Percentiles rank a stretch among this genome's conserved stretches.
Conservation (phyloP, 2,113 vertebrate genomes). For the Zosterops hypoxanthus region DNA sequence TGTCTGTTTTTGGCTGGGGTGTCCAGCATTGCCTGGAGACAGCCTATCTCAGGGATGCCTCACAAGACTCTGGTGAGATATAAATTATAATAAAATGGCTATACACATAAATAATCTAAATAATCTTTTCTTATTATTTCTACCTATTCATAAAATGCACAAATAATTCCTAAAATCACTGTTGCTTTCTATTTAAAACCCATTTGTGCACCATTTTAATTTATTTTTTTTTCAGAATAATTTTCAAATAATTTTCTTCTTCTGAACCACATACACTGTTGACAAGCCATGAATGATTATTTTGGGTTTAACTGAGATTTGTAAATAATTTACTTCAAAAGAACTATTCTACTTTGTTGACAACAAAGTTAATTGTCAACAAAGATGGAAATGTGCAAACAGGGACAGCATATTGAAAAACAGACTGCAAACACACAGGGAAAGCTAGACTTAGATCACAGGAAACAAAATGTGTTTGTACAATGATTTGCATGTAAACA, state of each 20-base stretch:
- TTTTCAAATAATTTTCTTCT: background rate
- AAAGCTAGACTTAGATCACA: conserved; percentile 16
- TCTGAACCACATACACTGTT: background rate
- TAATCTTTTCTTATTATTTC: background rate
- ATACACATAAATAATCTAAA: no score
- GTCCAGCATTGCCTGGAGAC: background rate
- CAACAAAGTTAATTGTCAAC: conserved; percentile 57
- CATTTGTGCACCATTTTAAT: background rate
- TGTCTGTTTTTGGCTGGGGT: background rate
- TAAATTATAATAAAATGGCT: background rate
- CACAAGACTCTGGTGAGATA: background rate
- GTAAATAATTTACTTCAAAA: conserved; percentile 26
- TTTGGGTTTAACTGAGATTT: conserved; percentile 13
- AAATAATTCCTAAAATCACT: background rate
- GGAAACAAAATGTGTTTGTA: conserved; percentile 34
- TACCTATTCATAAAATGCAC: background rate
- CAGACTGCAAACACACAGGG: conserved; percentile 21
- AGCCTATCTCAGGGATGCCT: background rate
- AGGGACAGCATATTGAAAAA: conserved; percentile 52
- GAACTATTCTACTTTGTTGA: conserved; percentile 31
- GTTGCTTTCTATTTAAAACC: background rate
- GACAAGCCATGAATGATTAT: background rate
- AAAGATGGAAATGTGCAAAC: conserved; percentile 40
- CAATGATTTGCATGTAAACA: conserved; percentile 37
- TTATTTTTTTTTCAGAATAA: background rate